These are phyloP conservation scores for Fulmarus glacialis DNA, from an alignment of 2,113 vertebrate species.

Conservation along the genomic window DNA sequence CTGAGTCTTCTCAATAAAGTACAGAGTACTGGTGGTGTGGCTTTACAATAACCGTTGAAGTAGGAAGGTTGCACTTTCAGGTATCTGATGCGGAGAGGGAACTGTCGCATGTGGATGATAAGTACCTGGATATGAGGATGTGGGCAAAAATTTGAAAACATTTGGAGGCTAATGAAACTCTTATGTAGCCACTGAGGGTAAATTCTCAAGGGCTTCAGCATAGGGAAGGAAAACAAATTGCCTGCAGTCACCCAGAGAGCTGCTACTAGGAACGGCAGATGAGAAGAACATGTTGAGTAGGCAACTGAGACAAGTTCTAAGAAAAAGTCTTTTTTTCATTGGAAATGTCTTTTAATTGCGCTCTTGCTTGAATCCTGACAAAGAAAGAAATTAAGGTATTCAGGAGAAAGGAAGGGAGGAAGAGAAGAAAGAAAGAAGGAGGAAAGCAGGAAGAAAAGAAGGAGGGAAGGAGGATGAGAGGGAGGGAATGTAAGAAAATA, in stretches of 20 bases:
- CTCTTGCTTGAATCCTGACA: background rate
- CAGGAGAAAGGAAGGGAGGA: background rate
- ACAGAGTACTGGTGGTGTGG: background rate
- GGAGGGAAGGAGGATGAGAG: background rate
- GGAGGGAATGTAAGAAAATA: background rate
- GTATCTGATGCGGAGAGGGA: background rate
- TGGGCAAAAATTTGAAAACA: background rate
- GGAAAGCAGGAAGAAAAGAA: background rate
- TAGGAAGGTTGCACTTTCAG: background rate
- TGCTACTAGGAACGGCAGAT: background rate
- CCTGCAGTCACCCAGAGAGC: background rate
- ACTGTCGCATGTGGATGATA: fast-evolving
- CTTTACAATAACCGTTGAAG: background rate
- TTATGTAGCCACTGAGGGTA: background rate
- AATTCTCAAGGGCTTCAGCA: background rate
- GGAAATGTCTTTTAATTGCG: background rate
- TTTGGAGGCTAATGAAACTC: background rate
- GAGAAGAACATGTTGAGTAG: background rate
- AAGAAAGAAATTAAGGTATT: background rate
- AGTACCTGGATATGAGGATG: background rate
- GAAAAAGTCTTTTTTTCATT: background rate
- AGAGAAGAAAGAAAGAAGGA: background rate
- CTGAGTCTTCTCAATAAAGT: background rate
- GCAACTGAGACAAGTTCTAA: background rate
- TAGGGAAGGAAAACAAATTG: background rate